These are phyloP conservation scores for Conchocele bisecta DNA, from an alignment of 2,888 invertebrate species.

Conservation along the genomic window DNA sequence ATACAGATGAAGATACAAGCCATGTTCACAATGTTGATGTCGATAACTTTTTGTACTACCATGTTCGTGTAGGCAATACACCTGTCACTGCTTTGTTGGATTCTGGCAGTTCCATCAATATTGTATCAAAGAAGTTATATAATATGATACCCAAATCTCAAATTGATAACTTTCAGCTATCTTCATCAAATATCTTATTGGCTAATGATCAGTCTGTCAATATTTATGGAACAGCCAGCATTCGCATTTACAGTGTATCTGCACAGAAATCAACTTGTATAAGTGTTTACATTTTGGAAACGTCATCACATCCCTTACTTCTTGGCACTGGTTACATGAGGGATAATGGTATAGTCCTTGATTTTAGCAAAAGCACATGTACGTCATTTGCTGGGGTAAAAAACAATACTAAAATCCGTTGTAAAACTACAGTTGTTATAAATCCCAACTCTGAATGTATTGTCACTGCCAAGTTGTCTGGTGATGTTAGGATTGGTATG, in stretches of 20 bases:
- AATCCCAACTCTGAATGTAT: slow-evolving; percentile 29
- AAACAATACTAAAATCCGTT: slow-evolving; percentile 23
- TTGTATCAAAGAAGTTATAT: too few relatives aligned
- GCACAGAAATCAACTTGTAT: slow-evolving; percentile 1
- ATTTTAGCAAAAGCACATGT: slow-evolving; percentile 16
- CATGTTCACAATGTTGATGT: too few relatives aligned
- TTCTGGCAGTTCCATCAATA: too few relatives aligned
- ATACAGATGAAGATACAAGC: too few relatives aligned
- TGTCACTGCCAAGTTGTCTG: slow-evolving; percentile 13
- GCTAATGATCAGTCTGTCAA: slow-evolving; percentile 21
- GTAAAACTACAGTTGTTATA: slow-evolving; percentile 7
- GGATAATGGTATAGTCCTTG: slow-evolving; percentile 8
- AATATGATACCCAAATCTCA: too few relatives aligned
- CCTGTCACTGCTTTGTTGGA: too few relatives aligned
- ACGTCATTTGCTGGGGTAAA: slow-evolving; percentile 5
- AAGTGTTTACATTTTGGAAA: slow-evolving; percentile 25
- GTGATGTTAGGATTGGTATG: slow-evolving; percentile 21
- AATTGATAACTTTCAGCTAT: not conserved
- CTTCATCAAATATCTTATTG: slow-evolving; percentile 3
- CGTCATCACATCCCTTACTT: slow-evolving; percentile 33
- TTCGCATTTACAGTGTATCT: slow-evolving; percentile 2
- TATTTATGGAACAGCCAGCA: slow-evolving; percentile 16
- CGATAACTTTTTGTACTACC: too few relatives aligned
- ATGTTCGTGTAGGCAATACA: too few relatives aligned
- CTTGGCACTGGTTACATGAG: slow-evolving; percentile 27